Evolutionary conservation across 2,113 vertebrate genomes (phyloP), one percentile per base, ranked within the genome.

Genomic region (Nesoenas mayeri): DNA sequence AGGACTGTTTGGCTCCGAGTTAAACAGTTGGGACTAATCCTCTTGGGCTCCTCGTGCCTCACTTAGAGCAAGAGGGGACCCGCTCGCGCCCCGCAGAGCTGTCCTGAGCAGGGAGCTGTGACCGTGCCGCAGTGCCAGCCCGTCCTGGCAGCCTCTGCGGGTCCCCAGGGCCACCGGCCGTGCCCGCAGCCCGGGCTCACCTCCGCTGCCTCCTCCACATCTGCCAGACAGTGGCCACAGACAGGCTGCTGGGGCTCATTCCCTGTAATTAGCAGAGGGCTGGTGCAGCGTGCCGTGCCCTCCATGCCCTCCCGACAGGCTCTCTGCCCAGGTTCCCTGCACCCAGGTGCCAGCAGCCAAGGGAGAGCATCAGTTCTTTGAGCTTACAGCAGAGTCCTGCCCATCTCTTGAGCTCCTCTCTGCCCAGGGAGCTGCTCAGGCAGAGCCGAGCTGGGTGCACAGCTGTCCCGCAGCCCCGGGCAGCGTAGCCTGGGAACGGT

Each of bases 401-500:
- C 69, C 4, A 0, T 29, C n/a, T 5, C 62, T 6, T 2, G 7
- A 61, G 51, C 20, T 70, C 17, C 36, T n/a, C 44, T 36, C 28
- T 3, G 4, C 28, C 11, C n/a, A 34, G 28, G 51, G 57, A 18
- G 62, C 72, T 40, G 53, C 64, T 58, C 1, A 1, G 16, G 44
- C 44, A 47, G 44, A 47, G 44, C 44, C 18, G 18, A 47, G 44
- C 18, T 6, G 44, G 44, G 44, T 47, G 44, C 5, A 19, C 44
- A 47, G 44, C 44, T 18, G 44, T 18, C 44, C 44, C 44, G 7
- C 44, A 58, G 94, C 91, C 82, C 2, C 5, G 29, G 79, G 91
- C 31, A 79, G 85, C 61, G 1, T 53, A 90, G 96, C 89, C 94
- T 96, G 94, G 95, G 94, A 96, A 93, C 25, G 10, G 77, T 83